Percentiles rank a stretch among this genome's conserved stretches.
Evolutionary conservation across 2,888 invertebrate genomes (phyloP).

Genomic region (Patella ulyssiponensis): DNA sequence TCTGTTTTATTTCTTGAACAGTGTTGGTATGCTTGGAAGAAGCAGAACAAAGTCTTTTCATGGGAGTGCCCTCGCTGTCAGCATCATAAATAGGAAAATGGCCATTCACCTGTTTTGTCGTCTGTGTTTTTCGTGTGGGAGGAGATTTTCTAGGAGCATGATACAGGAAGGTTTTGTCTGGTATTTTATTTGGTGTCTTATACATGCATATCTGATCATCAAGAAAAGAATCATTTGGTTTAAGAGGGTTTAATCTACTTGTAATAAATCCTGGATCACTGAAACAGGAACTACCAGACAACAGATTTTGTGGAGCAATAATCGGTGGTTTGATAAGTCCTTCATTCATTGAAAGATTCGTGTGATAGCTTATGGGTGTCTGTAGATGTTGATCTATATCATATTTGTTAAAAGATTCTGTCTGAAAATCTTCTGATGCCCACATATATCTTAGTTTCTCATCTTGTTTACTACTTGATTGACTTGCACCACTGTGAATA

Average conservation of each 20-base stretch:
- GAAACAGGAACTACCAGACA: not conserved
- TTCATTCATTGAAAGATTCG: not conserved
- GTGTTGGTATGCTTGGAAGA: too few species aligned
- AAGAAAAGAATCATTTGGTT: not conserved
- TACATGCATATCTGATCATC: not conserved
- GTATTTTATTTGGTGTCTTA: not conserved
- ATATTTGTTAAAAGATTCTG: slow-evolving; percentile 40
- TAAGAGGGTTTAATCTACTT: not conserved
- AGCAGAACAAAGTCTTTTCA: not conserved
- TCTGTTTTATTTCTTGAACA: too few species aligned
- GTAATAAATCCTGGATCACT: too few species aligned
- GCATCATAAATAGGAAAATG: not conserved
- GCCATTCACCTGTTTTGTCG: not conserved
- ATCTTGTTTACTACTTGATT: too few species aligned
- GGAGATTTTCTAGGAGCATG: not conserved
- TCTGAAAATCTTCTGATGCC: slow-evolving; percentile 46
- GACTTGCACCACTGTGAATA: too few species aligned
- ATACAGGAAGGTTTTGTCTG: not conserved
- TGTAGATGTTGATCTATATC: not conserved
- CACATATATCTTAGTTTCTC: slow-evolving; percentile 15
- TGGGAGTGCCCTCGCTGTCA: not conserved
- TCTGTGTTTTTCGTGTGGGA: not conserved
- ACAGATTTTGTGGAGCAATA: not conserved
- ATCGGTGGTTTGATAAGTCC: not conserved
- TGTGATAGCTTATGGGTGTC: not conserved